Conservation (phyloP, 2,113 vertebrate genomes). For the Cervus canadensis region DNA sequence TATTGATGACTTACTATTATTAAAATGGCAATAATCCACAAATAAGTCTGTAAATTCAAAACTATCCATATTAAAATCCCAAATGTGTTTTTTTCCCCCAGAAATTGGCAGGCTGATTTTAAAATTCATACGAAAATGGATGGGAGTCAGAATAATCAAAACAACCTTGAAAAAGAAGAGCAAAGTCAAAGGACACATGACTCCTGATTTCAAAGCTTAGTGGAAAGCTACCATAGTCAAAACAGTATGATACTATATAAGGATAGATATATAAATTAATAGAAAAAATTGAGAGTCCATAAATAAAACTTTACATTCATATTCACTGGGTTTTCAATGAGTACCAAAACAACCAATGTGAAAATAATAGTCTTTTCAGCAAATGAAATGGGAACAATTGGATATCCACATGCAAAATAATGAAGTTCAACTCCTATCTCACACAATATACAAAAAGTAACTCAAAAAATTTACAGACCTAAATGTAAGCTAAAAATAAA, state of each 20-base stretch:
- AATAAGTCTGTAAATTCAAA: neutral
- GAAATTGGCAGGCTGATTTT: neutral
- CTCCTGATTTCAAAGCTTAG: neutral
- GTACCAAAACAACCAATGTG: neutral
- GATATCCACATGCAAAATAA: neutral
- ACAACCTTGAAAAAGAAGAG: neutral
- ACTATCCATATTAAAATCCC: neutral
- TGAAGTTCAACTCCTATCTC: neutral
- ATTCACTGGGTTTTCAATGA: neutral
- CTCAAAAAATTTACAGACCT: neutral
- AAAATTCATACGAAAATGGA: neutral
- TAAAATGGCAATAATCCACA: neutral
- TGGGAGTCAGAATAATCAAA: neutral
- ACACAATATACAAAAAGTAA: neutral
- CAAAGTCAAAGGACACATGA: neutral
- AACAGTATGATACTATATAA: neutral
- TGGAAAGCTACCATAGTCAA: neutral
- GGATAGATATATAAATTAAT: neutral
- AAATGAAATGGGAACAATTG: neutral
- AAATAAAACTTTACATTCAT: neutral
- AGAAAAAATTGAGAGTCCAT: neutral
- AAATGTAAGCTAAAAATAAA: neutral
- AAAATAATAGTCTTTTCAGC: neutral
- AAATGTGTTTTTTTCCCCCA: neutral
- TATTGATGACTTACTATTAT: neutral